A percentile compares a stretch with the other conserved stretches of the same genome.
Evolutionary conservation across 2,113 vertebrate genomes (phyloP).

Genomic region (Octodon degus): DNA sequence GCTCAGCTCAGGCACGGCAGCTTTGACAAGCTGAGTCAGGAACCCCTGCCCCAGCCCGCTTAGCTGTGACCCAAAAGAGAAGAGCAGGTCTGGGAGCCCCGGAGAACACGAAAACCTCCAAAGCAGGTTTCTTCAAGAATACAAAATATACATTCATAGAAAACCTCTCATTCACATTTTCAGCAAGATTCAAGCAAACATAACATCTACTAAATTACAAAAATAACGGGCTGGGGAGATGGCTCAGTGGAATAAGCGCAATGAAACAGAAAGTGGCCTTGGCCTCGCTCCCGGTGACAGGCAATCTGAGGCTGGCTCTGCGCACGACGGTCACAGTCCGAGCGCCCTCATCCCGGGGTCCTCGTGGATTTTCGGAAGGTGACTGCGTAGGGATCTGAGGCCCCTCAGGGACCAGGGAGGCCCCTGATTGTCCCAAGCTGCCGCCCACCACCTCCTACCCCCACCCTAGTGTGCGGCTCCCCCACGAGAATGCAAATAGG

Average conservation of each 20-base stretch:
- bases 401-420: background rate
- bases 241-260: too few species aligned
- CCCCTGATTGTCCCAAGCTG: background rate
- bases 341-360: rapidly evolving
- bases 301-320: rapidly evolving
- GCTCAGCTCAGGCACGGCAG: rapidly evolving
- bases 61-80: background rate
- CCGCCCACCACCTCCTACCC: background rate
- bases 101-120: background rate
- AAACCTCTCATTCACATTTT: background rate
- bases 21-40: background rate
- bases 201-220: background rate
- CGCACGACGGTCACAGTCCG: rapidly evolving
- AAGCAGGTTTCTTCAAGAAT: background rate
- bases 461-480: rapidly evolving
- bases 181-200: background rate
- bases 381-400: rapidly evolving
- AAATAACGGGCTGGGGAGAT: background rate
- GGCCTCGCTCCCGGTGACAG: rapidly evolving
- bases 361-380: too few species aligned
- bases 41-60: background rate
- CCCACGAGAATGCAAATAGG: background rate
- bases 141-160: background rate
- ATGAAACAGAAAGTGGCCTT: too few species aligned
- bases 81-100: background rate